Evolutionary conservation across 2,113 vertebrate species (phyloP), one percentile per base, ranked within the genome.

Genomic region (Myxocyprinus asiaticus): DNA sequence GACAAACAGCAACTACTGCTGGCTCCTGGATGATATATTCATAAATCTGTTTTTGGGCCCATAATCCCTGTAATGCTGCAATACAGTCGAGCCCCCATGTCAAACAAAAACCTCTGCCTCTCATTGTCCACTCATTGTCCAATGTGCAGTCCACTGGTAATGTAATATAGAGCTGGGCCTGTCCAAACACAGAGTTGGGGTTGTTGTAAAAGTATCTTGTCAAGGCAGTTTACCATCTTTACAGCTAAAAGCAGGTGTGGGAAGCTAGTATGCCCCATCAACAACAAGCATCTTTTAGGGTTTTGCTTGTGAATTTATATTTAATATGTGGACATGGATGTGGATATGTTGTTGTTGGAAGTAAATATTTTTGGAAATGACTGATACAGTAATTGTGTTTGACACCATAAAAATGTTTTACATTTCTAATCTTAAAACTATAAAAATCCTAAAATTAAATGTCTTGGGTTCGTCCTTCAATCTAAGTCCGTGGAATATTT

Each of bases 231-330:
- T 89, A 91, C 89, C 89, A 87, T 90, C 89, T 92, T 93, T 93
- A 93, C 89, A 88, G 82, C 84, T 86, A 69, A 82, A 88, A 93
- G 91, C 93, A 95, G 93, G 94, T 95, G 93, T 92, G 92, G 93
- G 90, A 89, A 88, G 78, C 53, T 82, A 87, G 85, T 90, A 87
- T 86, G 87, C 82, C 79, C 87, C 89, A 86, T 87, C 86, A 88
- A 51, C 48, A 51, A 17, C 43, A 53, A 10, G 45, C 33, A 22
- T 44, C 77, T n/a, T 74, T 6, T 42, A 33, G 9, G 17, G n/a
- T n/a, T 33, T 14, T 9, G 6, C 71, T 33, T 17, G 45, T 7
- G 10, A 7, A 42, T n/a, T 42, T 9, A 42, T 42, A 22, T 12
- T 7, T 66, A 9, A 5, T 15, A 3, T 11, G 12, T 66, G 14